Evolutionary conservation across 2,113 vertebrate genomes (phyloP).

Genomic region (Hassar affinis): DNA sequence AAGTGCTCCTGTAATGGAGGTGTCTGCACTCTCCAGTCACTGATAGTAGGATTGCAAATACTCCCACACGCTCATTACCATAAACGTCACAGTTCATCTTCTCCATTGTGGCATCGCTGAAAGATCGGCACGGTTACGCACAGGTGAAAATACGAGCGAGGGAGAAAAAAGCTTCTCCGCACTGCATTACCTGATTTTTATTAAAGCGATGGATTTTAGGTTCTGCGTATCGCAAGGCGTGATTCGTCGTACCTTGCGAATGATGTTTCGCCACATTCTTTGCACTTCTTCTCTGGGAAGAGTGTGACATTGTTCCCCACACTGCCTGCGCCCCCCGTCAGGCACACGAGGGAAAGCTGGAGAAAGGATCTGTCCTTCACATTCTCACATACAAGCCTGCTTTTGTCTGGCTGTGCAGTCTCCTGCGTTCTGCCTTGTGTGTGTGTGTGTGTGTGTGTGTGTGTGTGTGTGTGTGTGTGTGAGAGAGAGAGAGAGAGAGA

Average conservation of each 20-base stretch:
- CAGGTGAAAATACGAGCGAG: neutral
- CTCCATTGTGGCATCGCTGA: neutral
- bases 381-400: slow-evolving; percentile 72
- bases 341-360: slow-evolving; percentile 12
- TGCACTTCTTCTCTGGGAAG: slow-evolving; percentile 48
- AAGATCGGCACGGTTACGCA: slow-evolving; percentile 2
- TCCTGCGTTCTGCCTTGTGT: slow-evolving; percentile 53
- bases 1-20: slow-evolving; percentile 19
- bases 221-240: neutral
- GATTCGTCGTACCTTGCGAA: neutral
- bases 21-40: neutral
- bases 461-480: neutral
- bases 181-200: neutral
- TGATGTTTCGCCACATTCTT: neutral
- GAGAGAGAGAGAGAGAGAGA: slow-evolving; percentile 11
- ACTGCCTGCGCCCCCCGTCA: slow-evolving; percentile 42
- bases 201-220: neutral
- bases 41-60: slow-evolving; percentile 24
- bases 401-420: slow-evolving; percentile 64
- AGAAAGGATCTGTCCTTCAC: slow-evolving; percentile 71
- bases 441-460: slow-evolving; percentile 39
- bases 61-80: slow-evolving; percentile 20
- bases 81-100: slow-evolving; percentile 26
- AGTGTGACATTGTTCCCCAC: slow-evolving; percentile 65
- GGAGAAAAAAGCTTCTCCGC: neutral